Conservation (phyloP, 1,140 invertebrate genomes). For the Charaxes varanes region DNA sequence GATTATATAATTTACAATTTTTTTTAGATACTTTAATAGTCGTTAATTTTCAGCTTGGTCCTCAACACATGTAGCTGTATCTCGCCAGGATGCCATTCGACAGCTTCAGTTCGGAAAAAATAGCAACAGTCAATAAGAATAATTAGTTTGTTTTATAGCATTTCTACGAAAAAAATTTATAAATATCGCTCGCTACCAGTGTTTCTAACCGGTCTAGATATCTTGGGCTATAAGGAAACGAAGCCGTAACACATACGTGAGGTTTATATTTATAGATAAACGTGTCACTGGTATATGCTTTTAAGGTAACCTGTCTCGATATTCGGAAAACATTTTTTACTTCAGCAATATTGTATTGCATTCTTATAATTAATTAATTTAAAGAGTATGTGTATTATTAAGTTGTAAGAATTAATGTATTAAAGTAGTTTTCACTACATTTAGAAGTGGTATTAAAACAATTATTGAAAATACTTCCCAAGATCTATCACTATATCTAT, state of each 20-base stretch:
- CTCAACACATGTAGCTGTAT: conserved; percentile 46
- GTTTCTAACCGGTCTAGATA: not conserved
- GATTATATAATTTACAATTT: no score
- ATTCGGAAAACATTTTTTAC: no score
- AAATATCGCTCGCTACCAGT: conserved; percentile 3
- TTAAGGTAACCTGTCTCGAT: conserved; percentile 4
- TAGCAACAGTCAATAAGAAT: conserved; percentile 27
- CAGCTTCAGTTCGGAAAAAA: conserved; percentile 35
- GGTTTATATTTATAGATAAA: no score
- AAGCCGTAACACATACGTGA: conserved; percentile 2
- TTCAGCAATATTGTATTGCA: no score
- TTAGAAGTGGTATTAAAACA: no score
- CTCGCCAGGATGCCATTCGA: conserved; percentile 57
- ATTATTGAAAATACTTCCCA: no score
- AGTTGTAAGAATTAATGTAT: no score
- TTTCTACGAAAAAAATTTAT: not conserved
- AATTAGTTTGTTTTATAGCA: conserved; percentile 8
- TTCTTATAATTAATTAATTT: no score
- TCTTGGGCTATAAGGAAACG: conserved; percentile 3
- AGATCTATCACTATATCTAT: no score
- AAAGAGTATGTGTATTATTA: no score
- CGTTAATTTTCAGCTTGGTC: conserved; percentile 32
- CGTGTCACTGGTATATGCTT: conserved; percentile 4
- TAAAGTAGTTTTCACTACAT: no score
- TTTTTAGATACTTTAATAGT: conserved; percentile 3